Conservation (phyloP, 2,797 vertebrate species). For the Parambassis ranga region DNA sequence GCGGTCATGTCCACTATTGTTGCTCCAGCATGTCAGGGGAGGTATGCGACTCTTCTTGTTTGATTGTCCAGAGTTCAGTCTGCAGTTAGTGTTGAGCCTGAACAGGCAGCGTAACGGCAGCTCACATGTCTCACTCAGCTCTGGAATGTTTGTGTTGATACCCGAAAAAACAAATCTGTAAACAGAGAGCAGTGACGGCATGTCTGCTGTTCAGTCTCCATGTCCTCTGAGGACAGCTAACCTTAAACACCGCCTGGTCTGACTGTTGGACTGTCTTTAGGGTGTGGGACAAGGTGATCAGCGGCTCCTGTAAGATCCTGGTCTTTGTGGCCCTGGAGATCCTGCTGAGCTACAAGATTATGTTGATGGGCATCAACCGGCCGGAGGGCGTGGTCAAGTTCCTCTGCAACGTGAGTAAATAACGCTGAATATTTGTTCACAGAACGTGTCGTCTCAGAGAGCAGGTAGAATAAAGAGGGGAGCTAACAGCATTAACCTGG, state of each 20-base stretch:
- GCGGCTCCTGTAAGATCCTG: constrained; percentile 97
- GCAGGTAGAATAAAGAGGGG: too few relatives aligned
- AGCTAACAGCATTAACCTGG: too few relatives aligned
- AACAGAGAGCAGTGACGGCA: too few relatives aligned
- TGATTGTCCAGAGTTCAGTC: neutral
- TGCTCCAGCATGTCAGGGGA: neutral
- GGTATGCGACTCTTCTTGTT: neutral
- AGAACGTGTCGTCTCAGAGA: too few relatives aligned
- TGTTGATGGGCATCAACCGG: constrained; percentile 86
- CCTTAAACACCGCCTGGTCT: neutral
- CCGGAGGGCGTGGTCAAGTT: constrained; percentile 87
- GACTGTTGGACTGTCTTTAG: constrained; percentile 63
- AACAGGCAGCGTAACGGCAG: neutral
- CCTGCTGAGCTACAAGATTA: constrained; percentile 93
- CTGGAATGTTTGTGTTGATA: neutral
- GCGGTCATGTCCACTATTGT: too few relatives aligned
- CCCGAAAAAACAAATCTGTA: neutral
- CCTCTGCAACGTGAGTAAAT: constrained; percentile 88
- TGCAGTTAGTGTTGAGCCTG: neutral
- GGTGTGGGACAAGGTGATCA: constrained; percentile 98
- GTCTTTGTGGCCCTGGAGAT: constrained; percentile 97
- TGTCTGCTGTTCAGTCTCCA: too few relatives aligned
- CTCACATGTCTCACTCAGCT: neutral
- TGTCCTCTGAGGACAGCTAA: too few relatives aligned
- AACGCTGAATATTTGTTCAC: too few relatives aligned